Conservation (phyloP, 2,888 invertebrate genomes). For the Conops quadrifasciatus region DNA sequence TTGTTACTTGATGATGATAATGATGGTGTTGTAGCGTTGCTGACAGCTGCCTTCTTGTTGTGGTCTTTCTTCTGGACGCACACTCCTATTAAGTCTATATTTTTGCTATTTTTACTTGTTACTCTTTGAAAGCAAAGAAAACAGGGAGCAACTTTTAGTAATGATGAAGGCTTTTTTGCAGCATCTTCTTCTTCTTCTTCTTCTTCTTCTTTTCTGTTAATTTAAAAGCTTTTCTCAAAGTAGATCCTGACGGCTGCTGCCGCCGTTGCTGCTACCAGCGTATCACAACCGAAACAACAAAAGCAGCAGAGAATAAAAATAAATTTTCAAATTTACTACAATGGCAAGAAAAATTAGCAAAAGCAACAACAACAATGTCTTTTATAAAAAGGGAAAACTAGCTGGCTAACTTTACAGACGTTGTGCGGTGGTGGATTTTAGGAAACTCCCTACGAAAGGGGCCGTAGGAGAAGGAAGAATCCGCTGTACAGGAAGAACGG, state of each 20-base stretch:
- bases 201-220: background rate
- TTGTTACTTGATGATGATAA: background rate
- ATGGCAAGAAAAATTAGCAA: background rate
- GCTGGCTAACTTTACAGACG: too few species aligned
- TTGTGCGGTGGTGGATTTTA: background rate
- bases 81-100: background rate
- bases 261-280: background rate
- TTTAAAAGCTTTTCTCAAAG: constrained; percentile 3
- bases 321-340: background rate
- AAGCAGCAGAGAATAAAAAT: background rate
- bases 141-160: constrained; percentile 3
- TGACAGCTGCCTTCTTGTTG: background rate
- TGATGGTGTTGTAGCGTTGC: background rate
- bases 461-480: too few species aligned
- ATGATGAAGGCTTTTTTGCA: background rate
- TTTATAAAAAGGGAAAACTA: background rate
- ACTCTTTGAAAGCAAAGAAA: background rate
- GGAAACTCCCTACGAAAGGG: background rate
- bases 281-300: constrained; percentile 6
- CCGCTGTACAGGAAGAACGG: too few species aligned
- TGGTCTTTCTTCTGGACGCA: background rate
- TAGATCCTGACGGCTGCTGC: background rate
- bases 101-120: too few species aligned
- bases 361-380: background rate
- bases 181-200: background rate